Evolutionary conservation across 2,113 vertebrate genomes (phyloP), one percentile per base, ranked within the genome.

Genomic region (Ivindomyrus marchei): DNA sequence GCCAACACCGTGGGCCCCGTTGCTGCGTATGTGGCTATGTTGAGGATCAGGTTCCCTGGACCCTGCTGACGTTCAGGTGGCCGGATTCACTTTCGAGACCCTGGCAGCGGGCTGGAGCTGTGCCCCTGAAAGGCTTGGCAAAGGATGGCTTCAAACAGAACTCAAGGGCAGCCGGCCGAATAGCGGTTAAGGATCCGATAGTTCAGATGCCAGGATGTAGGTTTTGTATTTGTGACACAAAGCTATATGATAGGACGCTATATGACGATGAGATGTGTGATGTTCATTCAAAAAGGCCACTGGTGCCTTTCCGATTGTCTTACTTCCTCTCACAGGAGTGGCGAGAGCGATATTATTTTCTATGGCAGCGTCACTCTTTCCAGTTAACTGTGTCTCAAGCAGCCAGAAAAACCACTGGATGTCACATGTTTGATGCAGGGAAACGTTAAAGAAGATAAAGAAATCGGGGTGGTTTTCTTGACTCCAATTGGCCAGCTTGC

Each of bases 331-430:
- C 74, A 92, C 93, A 94, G 92, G 93, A 89, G 91, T 93, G 93
- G 91, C 80, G 90, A 94, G 92, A 93, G 93, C 94, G 93, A 93
- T 95, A 94, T 94, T 94, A 93, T 95, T 95, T 94, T 93, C 92
- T 93, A 94, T 92, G 94, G 90, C 91, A 31, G 90, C 93, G 94
- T 94, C 92, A 95, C 94, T 95, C 94, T 95, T 95, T 94, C 94
- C 92, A 92, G 88, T 92, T 92, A 90, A 93, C 91, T 86, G 50
- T 92, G 93, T 93, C 91, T 91, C 91, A 87, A 88, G 27, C 89
- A 88, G 89, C 89, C 84, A 92, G 91, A 15, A 87, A 89, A 90
- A 90, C 92, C 90, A 89, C 91, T 87, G 45, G 49, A 88, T 46
- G 2, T 87, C 89, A 91, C n/a, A 93, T 91, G 89, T 74, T 91